Conservation (phyloP, 2,797 vertebrate species). For the Pipistrellus nathusii region DNA sequence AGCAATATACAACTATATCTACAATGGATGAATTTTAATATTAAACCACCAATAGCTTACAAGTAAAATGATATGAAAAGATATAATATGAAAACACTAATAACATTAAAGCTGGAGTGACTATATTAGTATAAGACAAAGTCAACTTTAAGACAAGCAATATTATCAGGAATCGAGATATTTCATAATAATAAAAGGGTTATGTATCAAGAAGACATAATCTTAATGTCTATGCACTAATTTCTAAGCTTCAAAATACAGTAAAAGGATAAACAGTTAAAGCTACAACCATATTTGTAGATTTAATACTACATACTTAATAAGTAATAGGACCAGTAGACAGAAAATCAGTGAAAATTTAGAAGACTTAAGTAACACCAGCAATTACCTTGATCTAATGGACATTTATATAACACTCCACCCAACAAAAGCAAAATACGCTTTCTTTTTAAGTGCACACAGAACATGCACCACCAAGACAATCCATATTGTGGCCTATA, state of each 20-base stretch:
- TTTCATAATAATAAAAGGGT: conserved; percentile 5
- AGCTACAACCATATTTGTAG: neutral
- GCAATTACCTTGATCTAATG: neutral
- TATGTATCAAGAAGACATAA: conserved; percentile 1
- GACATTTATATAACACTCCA: neutral
- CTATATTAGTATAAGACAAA: neutral
- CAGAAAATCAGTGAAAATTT: conserved; percentile 29
- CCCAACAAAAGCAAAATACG: neutral
- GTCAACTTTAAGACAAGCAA: neutral
- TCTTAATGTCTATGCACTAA: neutral
- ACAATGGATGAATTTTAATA: neutral
- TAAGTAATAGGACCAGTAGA: neutral
- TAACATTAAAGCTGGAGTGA: neutral
- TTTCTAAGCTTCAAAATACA: conserved; percentile 24
- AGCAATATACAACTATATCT: neutral
- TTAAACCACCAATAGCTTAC: neutral
- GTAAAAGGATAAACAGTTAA: conserved; percentile 5
- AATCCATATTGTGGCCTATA: neutral
- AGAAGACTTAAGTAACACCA: neutral
- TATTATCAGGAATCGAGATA: neutral
- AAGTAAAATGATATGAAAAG: neutral
- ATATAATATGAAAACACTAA: neutral
- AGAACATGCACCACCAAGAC: neutral
- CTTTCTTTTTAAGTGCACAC: neutral
- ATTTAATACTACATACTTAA: neutral